Evolutionary conservation across 2,888 invertebrate genomes (phyloP), one percentile per base, ranked within the genome.

Genomic region (Marasmarcha lunaedactyla): DNA sequence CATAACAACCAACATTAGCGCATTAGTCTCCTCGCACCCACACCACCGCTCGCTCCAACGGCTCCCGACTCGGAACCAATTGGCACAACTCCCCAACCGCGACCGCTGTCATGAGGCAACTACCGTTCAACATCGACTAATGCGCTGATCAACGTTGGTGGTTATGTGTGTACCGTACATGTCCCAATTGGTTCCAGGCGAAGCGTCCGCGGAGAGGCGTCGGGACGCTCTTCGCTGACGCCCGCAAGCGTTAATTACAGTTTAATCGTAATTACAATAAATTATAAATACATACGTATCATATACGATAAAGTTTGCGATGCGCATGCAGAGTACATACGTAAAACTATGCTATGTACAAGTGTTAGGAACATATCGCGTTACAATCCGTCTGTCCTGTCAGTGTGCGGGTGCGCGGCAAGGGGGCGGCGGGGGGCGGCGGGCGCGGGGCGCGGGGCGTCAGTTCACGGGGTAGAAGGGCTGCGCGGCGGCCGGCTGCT

Each of bases 401-500:
- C 4, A 5, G 20, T 20, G 20, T 7, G 7, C 20, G 20, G 7
- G 20, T n/a, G 20, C 7, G 20, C 20, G 20, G 20, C 20, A 20
- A 20, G 20, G 7, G 20, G 7, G 7, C 20, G 74, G 77, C 76
- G 43, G 43, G 34, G 9, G 33, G 34, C 45, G 46, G 39, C 49
- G 48, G 43, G 45, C 53, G 52, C 49, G 55, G 52, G 63, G 60
- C 48, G 49, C 59, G 55, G 50, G 59, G 47, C 70, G 77, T 78
- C 78, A 78, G 67, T 78, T 78, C 63, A 78, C 71, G 51, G 78
- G 73, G 72, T 62, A 76, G 74, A 69, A 74, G 55, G 77, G 68
- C 45, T 58, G 45, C 52, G 73, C 55, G 54, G 84, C 56, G 63
- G 87, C 85, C 74, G 86, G 86, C 70, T 91, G 91, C 86, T 92